Conservation (phyloP, 92 coral and sea anemone species). For the Epizoanthus stellaris region DNA sequence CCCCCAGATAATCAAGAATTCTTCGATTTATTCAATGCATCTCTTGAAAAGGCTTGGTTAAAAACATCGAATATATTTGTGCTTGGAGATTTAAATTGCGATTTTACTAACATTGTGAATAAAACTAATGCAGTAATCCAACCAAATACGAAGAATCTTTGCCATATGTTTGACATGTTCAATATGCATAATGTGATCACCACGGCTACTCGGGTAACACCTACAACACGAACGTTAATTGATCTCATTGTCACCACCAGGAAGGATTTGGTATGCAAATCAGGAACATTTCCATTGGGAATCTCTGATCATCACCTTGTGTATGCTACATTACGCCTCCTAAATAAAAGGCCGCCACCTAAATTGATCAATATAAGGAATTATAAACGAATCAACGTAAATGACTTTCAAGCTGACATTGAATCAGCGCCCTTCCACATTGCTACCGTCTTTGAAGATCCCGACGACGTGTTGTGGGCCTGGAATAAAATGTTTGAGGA, state of each 20-base stretch:
- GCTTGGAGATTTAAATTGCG: conserved; percentile 19
- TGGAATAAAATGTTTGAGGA: conserved; percentile 36
- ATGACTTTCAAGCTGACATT: conserved; percentile 7
- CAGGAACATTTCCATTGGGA: conserved; percentile 21
- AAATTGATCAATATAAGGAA: conserved; percentile 33
- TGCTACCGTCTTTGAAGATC: conserved; percentile 36
- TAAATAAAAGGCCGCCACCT: conserved; percentile 9
- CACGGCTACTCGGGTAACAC: conserved; percentile 52
- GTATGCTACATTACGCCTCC: background rate
- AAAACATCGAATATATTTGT: background rate
- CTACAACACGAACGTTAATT: conserved; percentile 36
- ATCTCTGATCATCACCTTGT: conserved; percentile 38
- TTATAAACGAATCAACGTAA: conserved; percentile 14
- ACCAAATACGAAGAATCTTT: background rate
- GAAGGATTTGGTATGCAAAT: background rate
- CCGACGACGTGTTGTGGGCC: conserved; percentile 36
- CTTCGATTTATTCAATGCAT: background rate
- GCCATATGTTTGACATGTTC: background rate
- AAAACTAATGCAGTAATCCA: background rate
- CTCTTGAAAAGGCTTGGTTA: background rate
- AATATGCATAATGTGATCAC: conserved; percentile 47
- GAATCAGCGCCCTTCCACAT: conserved; percentile 28
- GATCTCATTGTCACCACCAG: conserved; percentile 37
- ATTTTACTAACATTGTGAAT: background rate
- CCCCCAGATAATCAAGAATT: conserved; percentile 25